Conservation (phyloP, 2,888 invertebrate species). For the Drosophila ezoana region DNA sequence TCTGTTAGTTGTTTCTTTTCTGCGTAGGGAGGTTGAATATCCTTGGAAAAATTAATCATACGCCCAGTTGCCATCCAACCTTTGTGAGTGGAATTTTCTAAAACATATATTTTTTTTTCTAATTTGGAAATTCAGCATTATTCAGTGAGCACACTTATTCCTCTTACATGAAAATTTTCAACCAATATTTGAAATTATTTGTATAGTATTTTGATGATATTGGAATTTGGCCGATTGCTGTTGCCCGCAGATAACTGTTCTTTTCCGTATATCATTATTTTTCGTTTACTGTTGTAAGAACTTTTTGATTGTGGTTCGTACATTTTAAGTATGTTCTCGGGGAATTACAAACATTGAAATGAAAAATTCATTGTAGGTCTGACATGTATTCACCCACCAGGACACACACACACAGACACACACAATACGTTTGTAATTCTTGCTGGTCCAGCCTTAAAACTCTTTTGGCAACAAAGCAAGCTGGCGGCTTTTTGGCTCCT, state of each 20-base stretch:
- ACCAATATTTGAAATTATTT: no score
- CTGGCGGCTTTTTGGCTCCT: conserved; percentile 25
- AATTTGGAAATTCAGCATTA: no score
- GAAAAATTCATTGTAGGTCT: conserved; percentile 9
- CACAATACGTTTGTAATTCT: conserved; percentile 10
- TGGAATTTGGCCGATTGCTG: no score
- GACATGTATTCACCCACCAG: conserved; percentile 4
- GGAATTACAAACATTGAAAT: conserved; percentile 3
- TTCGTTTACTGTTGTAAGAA: neutral
- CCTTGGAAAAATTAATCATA: neutral
- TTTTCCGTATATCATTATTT: no score
- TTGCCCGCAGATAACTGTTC: no score
- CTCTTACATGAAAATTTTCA: no score
- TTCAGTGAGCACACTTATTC: no score
- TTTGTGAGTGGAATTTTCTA: neutral
- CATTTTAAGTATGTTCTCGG: conserved; percentile 23
- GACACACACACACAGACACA: conserved; percentile 5
- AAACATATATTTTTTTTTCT: no score
- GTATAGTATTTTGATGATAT: no score
- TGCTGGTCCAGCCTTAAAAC: conserved; percentile 12
- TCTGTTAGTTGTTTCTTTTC: neutral
- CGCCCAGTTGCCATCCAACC: neutral
- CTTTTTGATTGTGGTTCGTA: neutral
- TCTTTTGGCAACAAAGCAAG: conserved; percentile 21
- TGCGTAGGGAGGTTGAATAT: no score